Conservation (phyloP, 2,113 vertebrate genomes). For the Centropus bengalensis region DNA sequence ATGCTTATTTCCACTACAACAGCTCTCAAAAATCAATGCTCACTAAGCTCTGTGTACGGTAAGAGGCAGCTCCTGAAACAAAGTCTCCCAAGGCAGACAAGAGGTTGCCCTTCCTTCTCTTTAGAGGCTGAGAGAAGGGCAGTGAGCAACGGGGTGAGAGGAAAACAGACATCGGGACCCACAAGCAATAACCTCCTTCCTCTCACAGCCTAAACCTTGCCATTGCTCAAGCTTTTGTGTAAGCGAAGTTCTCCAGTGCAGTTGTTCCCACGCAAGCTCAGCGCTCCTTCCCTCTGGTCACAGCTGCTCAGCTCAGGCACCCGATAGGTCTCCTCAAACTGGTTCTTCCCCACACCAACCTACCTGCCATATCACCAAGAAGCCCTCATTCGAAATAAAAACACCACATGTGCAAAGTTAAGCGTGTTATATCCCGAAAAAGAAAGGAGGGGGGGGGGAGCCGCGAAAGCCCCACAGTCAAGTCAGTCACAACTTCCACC, state of each 20-base stretch:
- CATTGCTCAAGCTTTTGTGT: background rate
- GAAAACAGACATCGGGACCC: background rate
- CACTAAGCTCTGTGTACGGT: background rate
- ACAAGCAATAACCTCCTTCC: background rate
- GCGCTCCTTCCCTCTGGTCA: background rate
- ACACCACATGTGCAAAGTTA: accelerated
- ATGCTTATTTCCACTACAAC: background rate
- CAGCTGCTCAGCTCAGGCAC: background rate
- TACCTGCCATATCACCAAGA: background rate
- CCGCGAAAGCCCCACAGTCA: background rate
- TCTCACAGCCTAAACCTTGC: background rate
- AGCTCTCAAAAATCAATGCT: background rate
- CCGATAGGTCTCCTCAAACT: background rate
- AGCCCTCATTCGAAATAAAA: background rate
- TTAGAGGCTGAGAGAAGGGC: background rate
- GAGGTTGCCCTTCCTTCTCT: background rate
- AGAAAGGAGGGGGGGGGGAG: too few relatives aligned
- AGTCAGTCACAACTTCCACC: background rate
- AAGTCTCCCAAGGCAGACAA: background rate
- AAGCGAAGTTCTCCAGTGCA: background rate
- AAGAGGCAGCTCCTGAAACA: background rate
- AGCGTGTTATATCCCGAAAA: background rate
- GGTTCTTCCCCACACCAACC: background rate
- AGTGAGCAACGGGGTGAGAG: background rate
- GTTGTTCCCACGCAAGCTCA: background rate